Percentiles rank a stretch among this genome's conserved stretches.
These are phyloP conservation scores for Paratilapia polleni DNA, from an alignment of 2,113 vertebrate genomes.

Conservation along the genomic window DNA sequence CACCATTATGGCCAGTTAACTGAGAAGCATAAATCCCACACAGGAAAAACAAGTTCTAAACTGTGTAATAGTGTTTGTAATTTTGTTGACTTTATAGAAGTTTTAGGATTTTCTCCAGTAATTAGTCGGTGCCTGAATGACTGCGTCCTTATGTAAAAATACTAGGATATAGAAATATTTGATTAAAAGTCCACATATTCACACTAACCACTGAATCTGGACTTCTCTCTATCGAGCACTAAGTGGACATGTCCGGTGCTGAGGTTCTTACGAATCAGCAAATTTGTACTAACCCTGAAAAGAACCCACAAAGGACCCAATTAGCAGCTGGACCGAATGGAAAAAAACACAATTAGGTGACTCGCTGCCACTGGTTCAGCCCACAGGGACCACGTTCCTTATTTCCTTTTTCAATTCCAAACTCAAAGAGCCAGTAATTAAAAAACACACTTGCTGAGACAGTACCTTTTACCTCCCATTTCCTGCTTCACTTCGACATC, in stretches of 20 bases:
- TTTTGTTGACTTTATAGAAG: neutral
- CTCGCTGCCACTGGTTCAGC: neutral
- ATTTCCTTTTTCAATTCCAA: neutral
- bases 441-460: neutral
- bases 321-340: neutral
- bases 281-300: neutral
- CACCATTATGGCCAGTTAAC: neutral
- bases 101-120: neutral
- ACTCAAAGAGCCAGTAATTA: slow-evolving; percentile 5
- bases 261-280: neutral
- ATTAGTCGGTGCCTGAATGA: neutral
- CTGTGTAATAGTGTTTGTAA: neutral
- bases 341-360: neutral
- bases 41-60: neutral
- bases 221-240: neutral
- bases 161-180: neutral
- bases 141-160: neutral
- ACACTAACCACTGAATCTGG: neutral
- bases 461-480: neutral
- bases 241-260: neutral
- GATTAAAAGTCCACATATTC: neutral
- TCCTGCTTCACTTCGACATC: neutral
- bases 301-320: neutral
- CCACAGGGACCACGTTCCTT: neutral
- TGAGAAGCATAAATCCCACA: neutral